Evolutionary conservation across 1,140 invertebrate genomes (phyloP), one percentile per base, ranked within the genome.

Genomic region (Drosophila oshimai): DNA sequence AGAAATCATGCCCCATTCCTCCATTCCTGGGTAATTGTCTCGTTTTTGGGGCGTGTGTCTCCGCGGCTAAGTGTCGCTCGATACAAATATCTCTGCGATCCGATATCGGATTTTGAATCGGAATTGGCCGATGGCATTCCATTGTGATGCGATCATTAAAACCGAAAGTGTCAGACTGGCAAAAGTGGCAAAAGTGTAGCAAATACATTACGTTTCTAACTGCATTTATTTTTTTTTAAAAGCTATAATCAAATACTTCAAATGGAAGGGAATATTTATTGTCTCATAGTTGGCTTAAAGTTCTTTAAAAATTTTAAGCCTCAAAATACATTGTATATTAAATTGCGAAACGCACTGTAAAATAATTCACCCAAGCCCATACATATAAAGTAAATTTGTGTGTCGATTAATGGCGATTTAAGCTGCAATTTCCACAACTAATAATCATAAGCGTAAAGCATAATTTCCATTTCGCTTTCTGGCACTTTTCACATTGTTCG

Each of bases 1-100:
- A 68, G 49, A 68, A 73, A 73, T 70, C 33, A 58, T 57, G 41
- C 54, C 47, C 53, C 73, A 72, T 83, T 83, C 60, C 50, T 58
- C 53, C 73, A 72, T 83, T 83, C 60, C 50, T 58, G 34, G 49
- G 51, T 80, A 81, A 75, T 72, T 80, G 62, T 57, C 47, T 24
- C 42, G 31, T 58, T 68, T 71, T 55, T 47, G 37, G 78, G 77
- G 79, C 73, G 78, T 83, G 78, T 64, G 54, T 68, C 60, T 74
- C 57, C 61, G 46, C 57, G 68, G 46, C 72, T 45, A 73, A 68
- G 50, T 53, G 47, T 42, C 58, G 50, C 31, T 12, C 44, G 39
- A 33, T n/a, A n/a, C n/a, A n/a, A n/a, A n/a, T n/a, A n/a, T 34
- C 42, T 50, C 46, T 22, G 20, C 24, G 29, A 18, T 37, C n/a